Evolutionary conservation across 2,113 vertebrate genomes (phyloP).

Genomic region (Sylvia atricapilla): DNA sequence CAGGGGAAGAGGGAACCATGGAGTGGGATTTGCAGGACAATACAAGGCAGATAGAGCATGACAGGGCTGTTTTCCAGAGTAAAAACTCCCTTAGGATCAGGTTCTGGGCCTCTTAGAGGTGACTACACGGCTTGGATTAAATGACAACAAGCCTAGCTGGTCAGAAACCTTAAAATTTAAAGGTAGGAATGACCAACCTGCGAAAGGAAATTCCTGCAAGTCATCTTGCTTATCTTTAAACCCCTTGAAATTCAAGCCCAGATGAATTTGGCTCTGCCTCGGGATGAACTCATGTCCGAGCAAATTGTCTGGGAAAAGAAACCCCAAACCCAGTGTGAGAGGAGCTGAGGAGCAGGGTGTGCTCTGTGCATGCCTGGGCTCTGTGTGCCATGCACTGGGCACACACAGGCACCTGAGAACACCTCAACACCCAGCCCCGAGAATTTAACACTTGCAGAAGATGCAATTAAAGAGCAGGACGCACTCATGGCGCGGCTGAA

Average conservation of each 20-base stretch:
- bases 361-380: background rate
- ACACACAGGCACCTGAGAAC: background rate
- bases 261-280: background rate
- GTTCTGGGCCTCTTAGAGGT: background rate
- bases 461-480: background rate
- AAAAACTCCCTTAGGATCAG: background rate
- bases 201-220: background rate
- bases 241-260: background rate
- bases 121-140: background rate
- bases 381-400: background rate
- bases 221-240: background rate
- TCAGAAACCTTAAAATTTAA: background rate
- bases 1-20: background rate
- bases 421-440: fast-evolving
- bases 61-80: background rate
- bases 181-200: background rate
- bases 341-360: background rate
- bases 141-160: background rate
- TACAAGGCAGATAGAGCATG: background rate
- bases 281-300: background rate
- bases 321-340: background rate
- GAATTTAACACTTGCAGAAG: fast-evolving
- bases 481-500: slow-evolving; percentile 71
- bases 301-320: background rate
- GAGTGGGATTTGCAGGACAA: background rate